Base-by-base conservation (phyloP, 2,797 vertebrate species). In the Neosilurus mollespiculum region DNA sequence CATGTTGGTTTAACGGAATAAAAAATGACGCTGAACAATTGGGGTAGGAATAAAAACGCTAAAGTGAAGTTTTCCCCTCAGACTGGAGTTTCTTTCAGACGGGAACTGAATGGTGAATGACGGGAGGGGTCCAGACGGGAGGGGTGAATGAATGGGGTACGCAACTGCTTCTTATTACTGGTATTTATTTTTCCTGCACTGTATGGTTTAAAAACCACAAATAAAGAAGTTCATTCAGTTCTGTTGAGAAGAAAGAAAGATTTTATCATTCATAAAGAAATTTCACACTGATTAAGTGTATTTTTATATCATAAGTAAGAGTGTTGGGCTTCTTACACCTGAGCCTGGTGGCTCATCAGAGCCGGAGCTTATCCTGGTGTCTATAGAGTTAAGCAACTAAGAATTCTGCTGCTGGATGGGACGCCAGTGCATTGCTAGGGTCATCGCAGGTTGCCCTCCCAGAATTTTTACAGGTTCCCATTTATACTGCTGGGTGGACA, bases 1-100 rank as follows among this genome's bases (percentile, higher is more conserved):
- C 69, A 79, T 81, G 81, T 78, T 83, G 78, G 59, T 83, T 83
- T 72, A 77, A 71, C 20, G 58, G 76, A 16, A 20, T 16, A 22
- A 51, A 64, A 49, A 49, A n/a, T 0, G 73, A 65, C 62, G 56
- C 3, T 56, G 83, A 76, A 80, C 85, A 82, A 78, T 73, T 64
- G 34, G 24, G 75, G 49, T 81, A 78, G 75, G 53, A 81, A 62
- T 53, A n/a, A 64, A 24, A 66, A 26, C 24, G 18, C 67, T 84
- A 22, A 81, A 54, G 51, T 43, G 58, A 2, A 8, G 22, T 43
- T 67, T 26, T 16, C 6, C n/a, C 30, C 51, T 56, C 3, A 54
- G 26, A 51, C 30, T 66, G 78, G 43, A 20, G 15, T 49, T 80
- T 77, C 54, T 56, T 59, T 58, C 18, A 62, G 43, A 54, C 49